phyloP scores from a whole-genome alignment of 2,113 vertebrate genomes.

The Meleagris gallopavo region DNA sequence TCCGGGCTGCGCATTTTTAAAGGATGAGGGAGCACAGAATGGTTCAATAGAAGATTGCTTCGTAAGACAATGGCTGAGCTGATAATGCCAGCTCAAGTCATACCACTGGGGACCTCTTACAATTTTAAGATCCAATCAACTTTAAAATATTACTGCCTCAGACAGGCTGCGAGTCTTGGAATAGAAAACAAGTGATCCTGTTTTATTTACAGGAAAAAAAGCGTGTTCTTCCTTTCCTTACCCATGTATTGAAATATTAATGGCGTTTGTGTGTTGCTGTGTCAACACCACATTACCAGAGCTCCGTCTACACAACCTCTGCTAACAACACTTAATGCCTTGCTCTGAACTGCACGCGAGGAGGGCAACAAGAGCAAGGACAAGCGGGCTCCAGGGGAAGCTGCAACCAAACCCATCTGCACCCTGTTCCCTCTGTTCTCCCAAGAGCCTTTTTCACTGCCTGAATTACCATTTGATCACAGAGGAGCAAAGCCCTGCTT shows the following conservation, averaged over 20 bases:
- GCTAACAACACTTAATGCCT: neutral
- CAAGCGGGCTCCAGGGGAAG: fast-evolving
- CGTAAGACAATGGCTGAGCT: slow-evolving; percentile 65
- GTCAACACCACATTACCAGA: neutral
- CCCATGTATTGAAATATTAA: slow-evolving; percentile 56
- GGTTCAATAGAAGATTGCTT: slow-evolving; percentile 57
- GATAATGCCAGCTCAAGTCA: slow-evolving; percentile 69
- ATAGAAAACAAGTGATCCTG: slow-evolving; percentile 65
- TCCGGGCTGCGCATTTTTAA: neutral
- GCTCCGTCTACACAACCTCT: neutral
- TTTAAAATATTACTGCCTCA: slow-evolving; percentile 73
- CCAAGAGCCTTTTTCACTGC: neutral
- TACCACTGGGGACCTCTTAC: slow-evolving; percentile 65
- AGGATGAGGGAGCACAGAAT: neutral
- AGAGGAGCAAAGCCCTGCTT: fast-evolving
- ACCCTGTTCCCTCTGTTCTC: neutral
- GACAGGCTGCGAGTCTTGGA: slow-evolving; percentile 47
- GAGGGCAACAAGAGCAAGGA: neutral
- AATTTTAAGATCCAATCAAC: slow-evolving; percentile 77
- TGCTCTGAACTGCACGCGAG: fast-evolving
- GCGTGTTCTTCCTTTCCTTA: slow-evolving; percentile 28
- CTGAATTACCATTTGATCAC: neutral
- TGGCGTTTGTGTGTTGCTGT: neutral
- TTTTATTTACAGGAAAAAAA: slow-evolving; percentile 56
- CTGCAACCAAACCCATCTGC: neutral